These are phyloP conservation scores for Bergia puertoricense DNA, from an alignment of 92 coral and sea anemone genomes.

Conservation along the genomic window DNA sequence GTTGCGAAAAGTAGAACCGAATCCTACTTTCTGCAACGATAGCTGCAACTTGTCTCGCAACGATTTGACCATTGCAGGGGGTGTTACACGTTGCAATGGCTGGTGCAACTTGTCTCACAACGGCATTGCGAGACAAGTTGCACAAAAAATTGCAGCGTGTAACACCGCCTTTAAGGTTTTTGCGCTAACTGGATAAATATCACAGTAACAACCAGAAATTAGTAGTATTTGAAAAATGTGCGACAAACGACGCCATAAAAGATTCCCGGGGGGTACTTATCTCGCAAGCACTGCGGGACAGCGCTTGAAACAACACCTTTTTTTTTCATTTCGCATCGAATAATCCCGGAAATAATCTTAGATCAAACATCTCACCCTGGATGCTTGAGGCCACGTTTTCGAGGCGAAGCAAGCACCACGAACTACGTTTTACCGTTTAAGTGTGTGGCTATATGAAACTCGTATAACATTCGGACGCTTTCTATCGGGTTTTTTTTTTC, in stretches of 20 bases:
- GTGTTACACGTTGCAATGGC: too few relatives aligned
- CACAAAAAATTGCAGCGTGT: too few relatives aligned
- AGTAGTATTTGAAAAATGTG: conserved; percentile 3
- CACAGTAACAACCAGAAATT: not conserved
- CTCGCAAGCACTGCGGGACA: not conserved
- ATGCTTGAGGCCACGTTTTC: not conserved
- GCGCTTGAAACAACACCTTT: not conserved
- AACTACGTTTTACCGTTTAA: not conserved
- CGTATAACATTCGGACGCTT: not conserved
- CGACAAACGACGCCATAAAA: conserved; percentile 8
- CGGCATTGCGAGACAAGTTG: too few relatives aligned
- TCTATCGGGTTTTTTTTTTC: not conserved
- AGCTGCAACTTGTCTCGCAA: too few relatives aligned
- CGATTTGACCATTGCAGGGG: too few relatives aligned
- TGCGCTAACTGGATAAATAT: conserved; percentile 4
- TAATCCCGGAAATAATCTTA: conserved; percentile 3
- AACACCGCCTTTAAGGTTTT: not conserved
- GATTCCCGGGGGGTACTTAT: not conserved
- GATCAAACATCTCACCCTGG: not conserved
- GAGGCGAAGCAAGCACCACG: not conserved
- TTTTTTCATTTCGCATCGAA: not conserved
- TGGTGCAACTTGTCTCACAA: too few relatives aligned
- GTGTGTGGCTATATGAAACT: not conserved
- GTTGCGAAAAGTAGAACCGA: too few relatives aligned
- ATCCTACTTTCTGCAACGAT: too few relatives aligned